Evolutionary conservation across 1,140 invertebrate genomes (phyloP).

Genomic region (Alviniconcha marisindica): DNA sequence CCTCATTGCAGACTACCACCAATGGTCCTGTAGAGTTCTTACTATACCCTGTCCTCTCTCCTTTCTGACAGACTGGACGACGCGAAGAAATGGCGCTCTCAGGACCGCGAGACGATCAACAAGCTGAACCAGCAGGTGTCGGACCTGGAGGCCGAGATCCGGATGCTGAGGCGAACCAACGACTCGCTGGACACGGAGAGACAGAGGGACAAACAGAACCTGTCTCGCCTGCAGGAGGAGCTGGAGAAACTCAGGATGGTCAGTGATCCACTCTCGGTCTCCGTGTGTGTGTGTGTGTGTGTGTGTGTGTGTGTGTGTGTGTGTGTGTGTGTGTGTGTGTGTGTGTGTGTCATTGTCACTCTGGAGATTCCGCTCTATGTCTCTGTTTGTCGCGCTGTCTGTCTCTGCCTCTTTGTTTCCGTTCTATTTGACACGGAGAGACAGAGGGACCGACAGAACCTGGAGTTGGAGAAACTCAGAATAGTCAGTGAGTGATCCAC

Average conservation of each 20-base stretch:
- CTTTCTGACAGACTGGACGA: constrained; percentile 76
- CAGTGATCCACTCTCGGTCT: constrained; percentile 52
- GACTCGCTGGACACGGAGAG: constrained; percentile 78
- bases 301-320: not conserved
- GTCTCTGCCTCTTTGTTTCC: no score
- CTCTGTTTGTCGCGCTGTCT: no score
- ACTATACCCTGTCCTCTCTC: constrained; percentile 9
- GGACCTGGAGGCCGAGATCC: constrained; percentile 78
- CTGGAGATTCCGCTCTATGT: no score
- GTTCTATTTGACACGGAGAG: constrained; percentile 78
- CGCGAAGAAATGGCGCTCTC: constrained; percentile 73
- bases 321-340: no score
- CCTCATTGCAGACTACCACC: no score
- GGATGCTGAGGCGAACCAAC: constrained; percentile 77
- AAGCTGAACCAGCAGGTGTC: constrained; percentile 77
- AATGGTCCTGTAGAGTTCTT: no score
- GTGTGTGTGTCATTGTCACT: no score
- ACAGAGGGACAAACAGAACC: constrained; percentile 75
- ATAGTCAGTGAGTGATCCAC: constrained; percentile 62
- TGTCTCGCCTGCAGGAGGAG: constrained; percentile 76
- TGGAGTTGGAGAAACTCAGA: constrained; percentile 76
- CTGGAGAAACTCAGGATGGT: constrained; percentile 74
- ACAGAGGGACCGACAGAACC: constrained; percentile 75
- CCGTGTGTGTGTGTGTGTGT: constrained; percentile 1
- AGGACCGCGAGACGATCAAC: constrained; percentile 76